A percentile compares a stretch with the other conserved stretches of the same genome.
phyloP scores from a whole-genome alignment of 2,797 vertebrate genomes.

The Petrocephalus schoutedeni region DNA sequence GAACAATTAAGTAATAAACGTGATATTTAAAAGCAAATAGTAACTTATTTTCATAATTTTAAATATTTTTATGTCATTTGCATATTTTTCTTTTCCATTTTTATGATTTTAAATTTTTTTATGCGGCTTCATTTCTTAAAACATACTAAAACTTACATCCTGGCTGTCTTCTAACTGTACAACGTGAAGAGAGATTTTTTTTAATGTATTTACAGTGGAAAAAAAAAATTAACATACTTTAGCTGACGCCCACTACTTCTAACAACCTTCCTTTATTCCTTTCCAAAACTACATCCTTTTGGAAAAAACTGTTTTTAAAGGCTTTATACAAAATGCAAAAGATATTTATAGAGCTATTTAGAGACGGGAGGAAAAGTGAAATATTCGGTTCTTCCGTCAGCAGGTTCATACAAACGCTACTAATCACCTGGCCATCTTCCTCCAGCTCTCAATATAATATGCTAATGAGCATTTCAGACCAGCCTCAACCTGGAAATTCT shows the following conservation, averaged over 20 bases:
- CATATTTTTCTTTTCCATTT: conserved; percentile 46
- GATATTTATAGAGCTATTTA: conserved; percentile 30
- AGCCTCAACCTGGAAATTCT: not conserved
- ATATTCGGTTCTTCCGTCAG: not conserved
- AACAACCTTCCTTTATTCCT: conserved; percentile 16
- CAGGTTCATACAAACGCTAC: conserved; percentile 17
- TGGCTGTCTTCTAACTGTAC: conserved; percentile 38
- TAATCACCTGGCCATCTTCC: not conserved
- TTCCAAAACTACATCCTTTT: conserved; percentile 32
- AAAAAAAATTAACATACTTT: conserved; percentile 8
- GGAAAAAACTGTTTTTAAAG: conserved; percentile 1
- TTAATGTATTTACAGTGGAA: conserved; percentile 37
- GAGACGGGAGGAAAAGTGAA: conserved; percentile 31
- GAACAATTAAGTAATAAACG: conserved; percentile 36
- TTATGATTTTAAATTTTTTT: conserved; percentile 40
- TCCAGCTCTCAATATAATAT: not conserved
- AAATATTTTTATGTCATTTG: conserved; percentile 50
- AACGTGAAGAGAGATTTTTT: conserved; percentile 24
- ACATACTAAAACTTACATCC: conserved; percentile 39
- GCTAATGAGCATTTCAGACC: not conserved
- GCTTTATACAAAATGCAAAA: conserved; percentile 17
- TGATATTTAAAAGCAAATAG: conserved; percentile 27
- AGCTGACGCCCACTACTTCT: conserved; percentile 32
- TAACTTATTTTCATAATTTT: conserved; percentile 30
- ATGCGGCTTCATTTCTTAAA: conserved; percentile 57